Percentiles rank a stretch among this genome's conserved stretches.
phyloP scores from a whole-genome alignment of 2,113 vertebrate genomes.

The Neodontobutis hainanensis region DNA sequence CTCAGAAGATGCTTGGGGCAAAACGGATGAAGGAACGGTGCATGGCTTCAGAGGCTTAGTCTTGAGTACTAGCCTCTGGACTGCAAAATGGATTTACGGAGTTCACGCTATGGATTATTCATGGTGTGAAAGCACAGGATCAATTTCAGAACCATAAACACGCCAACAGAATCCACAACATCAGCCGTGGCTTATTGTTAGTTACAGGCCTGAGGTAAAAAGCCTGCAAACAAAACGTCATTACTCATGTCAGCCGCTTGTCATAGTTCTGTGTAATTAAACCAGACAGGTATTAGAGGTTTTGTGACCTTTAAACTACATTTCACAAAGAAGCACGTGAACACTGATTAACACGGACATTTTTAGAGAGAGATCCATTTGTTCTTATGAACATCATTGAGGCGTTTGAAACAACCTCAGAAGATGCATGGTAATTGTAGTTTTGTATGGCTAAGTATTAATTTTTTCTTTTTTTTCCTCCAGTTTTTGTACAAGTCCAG shows the following conservation, averaged over 20 bases:
- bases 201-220: neutral
- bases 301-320: neutral
- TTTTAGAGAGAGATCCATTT: too few species aligned
- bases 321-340: too few species aligned
- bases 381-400: too few species aligned
- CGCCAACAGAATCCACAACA: neutral
- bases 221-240: neutral
- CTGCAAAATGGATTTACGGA: neutral
- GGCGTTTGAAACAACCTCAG: too few species aligned
- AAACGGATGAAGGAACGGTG: neutral
- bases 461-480: too few species aligned
- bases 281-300: neutral
- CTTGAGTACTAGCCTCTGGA: neutral
- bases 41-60: conserved; percentile 4
- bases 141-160: neutral
- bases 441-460: too few species aligned
- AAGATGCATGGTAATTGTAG: too few species aligned
- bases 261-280: neutral
- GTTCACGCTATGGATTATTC: conserved; percentile 16
- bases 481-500: too few species aligned
- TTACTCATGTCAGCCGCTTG: neutral
- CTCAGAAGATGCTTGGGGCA: neutral
- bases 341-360: too few species aligned
- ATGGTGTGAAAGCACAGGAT: neutral
- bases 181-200: neutral